phyloP scores from a whole-genome alignment of 1,140 invertebrate genomes.

The Notospermus geniculatus region DNA sequence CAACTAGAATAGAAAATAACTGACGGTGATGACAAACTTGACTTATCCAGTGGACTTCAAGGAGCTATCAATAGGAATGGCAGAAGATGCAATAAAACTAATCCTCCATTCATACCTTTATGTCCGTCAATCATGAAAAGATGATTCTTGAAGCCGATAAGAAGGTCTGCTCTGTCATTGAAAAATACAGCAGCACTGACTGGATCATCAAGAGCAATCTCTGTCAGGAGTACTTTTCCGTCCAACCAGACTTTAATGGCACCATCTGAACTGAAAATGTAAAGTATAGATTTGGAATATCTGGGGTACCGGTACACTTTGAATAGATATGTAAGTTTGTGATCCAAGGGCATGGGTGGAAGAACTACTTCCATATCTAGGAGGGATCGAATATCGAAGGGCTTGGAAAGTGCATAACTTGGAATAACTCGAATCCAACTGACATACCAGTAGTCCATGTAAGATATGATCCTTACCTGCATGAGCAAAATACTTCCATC shows the following conservation, averaged over 20 bases:
- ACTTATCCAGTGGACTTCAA: no score
- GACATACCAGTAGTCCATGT: no score
- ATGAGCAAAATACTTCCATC: slow-evolving; percentile 43
- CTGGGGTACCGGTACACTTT: no score
- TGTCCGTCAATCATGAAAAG: slow-evolving; percentile 49
- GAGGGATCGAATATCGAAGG: no score
- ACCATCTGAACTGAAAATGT: slow-evolving; percentile 43
- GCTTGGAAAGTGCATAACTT: no score
- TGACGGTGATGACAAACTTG: slow-evolving; percentile 9
- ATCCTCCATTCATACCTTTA: slow-evolving; percentile 32
- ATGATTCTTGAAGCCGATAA: slow-evolving; percentile 51
- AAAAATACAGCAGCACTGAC: slow-evolving; percentile 45
- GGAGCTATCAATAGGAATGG: no score
- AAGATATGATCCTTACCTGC: slow-evolving; percentile 47
- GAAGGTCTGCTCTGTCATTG: slow-evolving; percentile 42
- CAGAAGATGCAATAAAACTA: background rate
- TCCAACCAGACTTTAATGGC: slow-evolving; percentile 50
- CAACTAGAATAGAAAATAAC: background rate
- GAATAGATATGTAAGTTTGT: no score
- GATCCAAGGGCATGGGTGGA: background rate
- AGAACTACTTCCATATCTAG: background rate
- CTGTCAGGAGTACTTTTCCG: slow-evolving; percentile 39
- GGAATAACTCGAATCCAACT: no score
- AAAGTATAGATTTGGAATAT: background rate
- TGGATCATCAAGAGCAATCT: slow-evolving; percentile 44